These are phyloP conservation scores for Tauraco erythrolophus DNA, from an alignment of 2,113 vertebrate genomes.

Conservation along the genomic window DNA sequence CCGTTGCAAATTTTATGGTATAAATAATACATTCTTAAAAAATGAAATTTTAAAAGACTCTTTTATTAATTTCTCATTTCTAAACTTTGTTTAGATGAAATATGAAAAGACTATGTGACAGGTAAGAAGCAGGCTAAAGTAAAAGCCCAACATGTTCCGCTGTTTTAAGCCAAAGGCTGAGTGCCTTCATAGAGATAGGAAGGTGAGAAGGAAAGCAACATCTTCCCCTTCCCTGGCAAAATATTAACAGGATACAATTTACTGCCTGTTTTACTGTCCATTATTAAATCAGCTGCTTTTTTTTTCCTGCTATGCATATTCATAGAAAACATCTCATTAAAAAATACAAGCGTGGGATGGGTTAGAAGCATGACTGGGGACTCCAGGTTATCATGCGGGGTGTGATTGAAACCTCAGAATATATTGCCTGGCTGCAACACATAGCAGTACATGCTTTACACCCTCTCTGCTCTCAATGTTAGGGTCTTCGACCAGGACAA, in stretches of 20 bases:
- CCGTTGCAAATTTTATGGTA: not conserved
- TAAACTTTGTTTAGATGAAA: not conserved
- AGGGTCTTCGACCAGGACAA: not conserved
- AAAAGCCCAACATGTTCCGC: not conserved
- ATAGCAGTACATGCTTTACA: not conserved
- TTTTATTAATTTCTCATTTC: not conserved
- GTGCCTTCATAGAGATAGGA: not conserved
- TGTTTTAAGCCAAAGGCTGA: not conserved
- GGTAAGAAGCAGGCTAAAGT: not conserved
- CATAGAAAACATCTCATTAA: not conserved
- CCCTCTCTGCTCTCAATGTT: accelerated
- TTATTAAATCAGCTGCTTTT: not conserved
- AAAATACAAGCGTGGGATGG: not conserved
- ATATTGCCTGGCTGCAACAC: not conserved
- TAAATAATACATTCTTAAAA: not conserved
- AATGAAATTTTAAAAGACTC: not conserved
- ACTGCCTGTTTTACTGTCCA: not conserved
- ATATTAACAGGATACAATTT: not conserved
- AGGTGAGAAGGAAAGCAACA: not conserved
- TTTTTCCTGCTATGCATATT: not conserved
- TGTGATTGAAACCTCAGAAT: not conserved
- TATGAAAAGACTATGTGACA: not conserved
- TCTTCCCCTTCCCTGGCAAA: not conserved
- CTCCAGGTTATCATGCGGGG: not conserved
- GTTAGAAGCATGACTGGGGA: not conserved